Conservation (phyloP, 2,888 invertebrate genomes). For the Neelides folsomi region DNA sequence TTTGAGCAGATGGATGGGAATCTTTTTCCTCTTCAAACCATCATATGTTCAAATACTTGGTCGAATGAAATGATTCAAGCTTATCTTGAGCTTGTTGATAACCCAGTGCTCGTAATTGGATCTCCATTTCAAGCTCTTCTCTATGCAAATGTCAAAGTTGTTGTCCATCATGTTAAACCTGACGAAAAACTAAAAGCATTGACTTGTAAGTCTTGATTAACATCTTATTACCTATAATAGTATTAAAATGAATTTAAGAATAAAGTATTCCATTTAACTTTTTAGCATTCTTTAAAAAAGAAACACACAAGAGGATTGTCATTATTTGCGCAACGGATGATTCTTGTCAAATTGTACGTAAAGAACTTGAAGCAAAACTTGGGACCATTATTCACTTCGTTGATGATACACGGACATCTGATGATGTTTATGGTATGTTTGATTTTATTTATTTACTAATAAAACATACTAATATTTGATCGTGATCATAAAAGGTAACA, state of each 20-base stretch:
- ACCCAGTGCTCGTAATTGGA: slow-evolving; percentile 8
- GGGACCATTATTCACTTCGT: neutral
- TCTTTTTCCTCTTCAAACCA: slow-evolving; percentile 4
- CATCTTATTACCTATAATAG: too few relatives aligned
- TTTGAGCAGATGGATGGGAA: neutral
- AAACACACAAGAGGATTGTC: slow-evolving; percentile 5
- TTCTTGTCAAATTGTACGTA: neutral
- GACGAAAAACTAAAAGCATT: slow-evolving; percentile 3
- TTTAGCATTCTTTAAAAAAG: neutral
- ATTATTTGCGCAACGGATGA: slow-evolving; percentile 6
- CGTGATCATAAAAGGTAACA: neutral
- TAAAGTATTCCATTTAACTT: too few relatives aligned
- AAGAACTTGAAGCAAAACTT: slow-evolving; percentile 1
- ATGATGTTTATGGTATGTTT: neutral
- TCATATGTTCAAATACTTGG: slow-evolving; percentile 14
- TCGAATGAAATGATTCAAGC: slow-evolving; percentile 5
- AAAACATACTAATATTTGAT: too few relatives aligned
- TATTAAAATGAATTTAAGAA: too few relatives aligned
- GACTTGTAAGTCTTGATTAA: slow-evolving; percentile 6
- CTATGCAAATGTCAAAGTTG: slow-evolving; percentile 10
- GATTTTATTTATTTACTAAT: too few relatives aligned
- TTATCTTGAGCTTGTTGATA: neutral
- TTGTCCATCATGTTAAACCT: neutral
- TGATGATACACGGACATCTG: neutral
- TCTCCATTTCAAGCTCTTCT: slow-evolving; percentile 10